phyloP scores from a whole-genome alignment of 2,888 invertebrate species.

The Luperina testacea region DNA sequence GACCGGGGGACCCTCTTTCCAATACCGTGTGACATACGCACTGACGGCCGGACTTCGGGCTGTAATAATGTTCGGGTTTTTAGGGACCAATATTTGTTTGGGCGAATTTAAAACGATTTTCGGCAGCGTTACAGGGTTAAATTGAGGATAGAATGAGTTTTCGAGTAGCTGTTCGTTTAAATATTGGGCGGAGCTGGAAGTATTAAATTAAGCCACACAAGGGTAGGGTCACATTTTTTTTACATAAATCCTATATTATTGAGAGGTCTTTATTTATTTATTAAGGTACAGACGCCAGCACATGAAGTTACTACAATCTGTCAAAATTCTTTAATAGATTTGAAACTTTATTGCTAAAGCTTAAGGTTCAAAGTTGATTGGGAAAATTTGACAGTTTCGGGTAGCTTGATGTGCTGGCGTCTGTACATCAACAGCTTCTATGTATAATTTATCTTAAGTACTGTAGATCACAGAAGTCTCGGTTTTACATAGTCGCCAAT shows the following conservation, averaged over 20 bases:
- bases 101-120: constrained; percentile 52
- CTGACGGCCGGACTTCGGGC: constrained; percentile 54
- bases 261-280: no score
- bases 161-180: constrained; percentile 22
- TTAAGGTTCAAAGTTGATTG: no score
- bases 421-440: no score
- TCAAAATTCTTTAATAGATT: no score
- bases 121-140: constrained; percentile 37
- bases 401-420: no score
- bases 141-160: constrained; percentile 34
- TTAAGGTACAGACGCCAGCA: no score
- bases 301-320: no score
- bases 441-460: no score
- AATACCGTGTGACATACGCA: constrained; percentile 42
- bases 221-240: constrained; percentile 5
- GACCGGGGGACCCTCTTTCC: constrained; percentile 58
- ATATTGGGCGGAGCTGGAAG: constrained; percentile 32
- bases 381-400: no score
- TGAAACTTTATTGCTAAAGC: no score
- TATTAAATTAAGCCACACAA: constrained; percentile 24
- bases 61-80: constrained; percentile 51
- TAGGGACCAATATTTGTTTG: constrained; percentile 53
- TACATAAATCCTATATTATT: not conserved
- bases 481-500: no score
- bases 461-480: no score